Conservation (phyloP, 2,797 vertebrate genomes). For the Darevskia nairensis region DNA sequence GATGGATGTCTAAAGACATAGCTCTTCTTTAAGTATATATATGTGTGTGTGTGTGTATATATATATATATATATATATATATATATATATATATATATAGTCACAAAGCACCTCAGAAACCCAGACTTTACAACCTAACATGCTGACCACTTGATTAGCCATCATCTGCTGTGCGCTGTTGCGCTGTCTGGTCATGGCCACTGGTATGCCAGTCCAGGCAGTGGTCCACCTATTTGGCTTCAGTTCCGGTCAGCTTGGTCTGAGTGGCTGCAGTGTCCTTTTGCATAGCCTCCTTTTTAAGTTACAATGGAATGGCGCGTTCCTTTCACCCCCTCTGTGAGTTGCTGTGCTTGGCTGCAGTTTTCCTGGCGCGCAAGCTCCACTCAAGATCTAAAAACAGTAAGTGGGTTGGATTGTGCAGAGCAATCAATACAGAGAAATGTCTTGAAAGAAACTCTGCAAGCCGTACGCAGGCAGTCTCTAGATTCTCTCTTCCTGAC, state of each 20-base stretch:
- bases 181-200: background rate
- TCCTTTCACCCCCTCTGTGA: background rate
- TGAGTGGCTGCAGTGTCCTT: background rate
- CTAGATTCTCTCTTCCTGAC: constrained; percentile 55
- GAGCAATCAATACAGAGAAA: constrained; percentile 53
- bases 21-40: too few relatives aligned
- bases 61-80: too few relatives aligned
- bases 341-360: constrained; percentile 8
- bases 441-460: constrained; percentile 26
- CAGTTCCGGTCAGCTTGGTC: background rate
- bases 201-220: background rate
- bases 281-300: constrained; percentile 17
- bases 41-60: too few relatives aligned
- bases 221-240: background rate
- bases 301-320: accelerated
- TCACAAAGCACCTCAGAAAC: background rate
- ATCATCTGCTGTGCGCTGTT: background rate
- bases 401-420: constrained; percentile 28
- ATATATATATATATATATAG: too few relatives aligned
- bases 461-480: background rate
- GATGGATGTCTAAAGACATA: too few relatives aligned
- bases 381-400: constrained; percentile 59
- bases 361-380: constrained; percentile 21
- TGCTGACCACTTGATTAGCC: background rate
- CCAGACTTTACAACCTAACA: background rate